These are phyloP conservation scores for Aramus guarauna DNA, from an alignment of 2,113 vertebrate species.

Conservation along the genomic window DNA sequence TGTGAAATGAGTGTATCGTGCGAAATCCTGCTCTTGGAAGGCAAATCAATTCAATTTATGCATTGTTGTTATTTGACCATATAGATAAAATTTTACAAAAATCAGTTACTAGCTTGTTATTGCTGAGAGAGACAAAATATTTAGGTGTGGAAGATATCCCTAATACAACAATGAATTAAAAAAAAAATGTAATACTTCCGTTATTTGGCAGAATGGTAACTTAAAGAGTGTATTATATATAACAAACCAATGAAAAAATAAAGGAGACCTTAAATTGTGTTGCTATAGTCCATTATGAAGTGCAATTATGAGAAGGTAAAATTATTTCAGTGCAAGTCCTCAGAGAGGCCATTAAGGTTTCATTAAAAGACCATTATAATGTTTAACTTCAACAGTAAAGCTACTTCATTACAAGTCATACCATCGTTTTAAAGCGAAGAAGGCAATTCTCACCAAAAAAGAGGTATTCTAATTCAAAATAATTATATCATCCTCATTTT, in stretches of 20 bases:
- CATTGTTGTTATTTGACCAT: not conserved
- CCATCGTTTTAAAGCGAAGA: constrained; percentile 4
- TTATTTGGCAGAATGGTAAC: not conserved
- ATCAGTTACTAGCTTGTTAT: not conserved
- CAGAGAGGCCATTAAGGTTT: constrained; percentile 30
- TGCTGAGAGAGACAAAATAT: not conserved
- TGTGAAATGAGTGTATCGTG: not conserved
- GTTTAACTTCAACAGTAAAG: constrained; percentile 5
- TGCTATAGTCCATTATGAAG: not conserved
- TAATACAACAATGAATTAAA: not conserved
- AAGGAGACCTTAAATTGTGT: not conserved
- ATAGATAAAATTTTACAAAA: not conserved
- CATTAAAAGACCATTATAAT: constrained; percentile 49
- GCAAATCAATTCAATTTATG: not conserved
- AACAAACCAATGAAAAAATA: not conserved
- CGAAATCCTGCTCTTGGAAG: not conserved
- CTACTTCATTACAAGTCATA: constrained; percentile 8
- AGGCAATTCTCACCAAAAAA: not conserved
- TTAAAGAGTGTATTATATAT: not conserved
- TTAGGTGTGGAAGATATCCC: not conserved
- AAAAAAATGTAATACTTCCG: not conserved
- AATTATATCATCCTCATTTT: not conserved
- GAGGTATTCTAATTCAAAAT: not conserved
- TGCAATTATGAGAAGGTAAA: constrained; percentile 9
- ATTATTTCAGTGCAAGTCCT: constrained; percentile 10